Evolutionary conservation across 1,140 invertebrate species (phyloP), one percentile per base, ranked within the genome.

Genomic region (Gonatopus flavifemur): DNA sequence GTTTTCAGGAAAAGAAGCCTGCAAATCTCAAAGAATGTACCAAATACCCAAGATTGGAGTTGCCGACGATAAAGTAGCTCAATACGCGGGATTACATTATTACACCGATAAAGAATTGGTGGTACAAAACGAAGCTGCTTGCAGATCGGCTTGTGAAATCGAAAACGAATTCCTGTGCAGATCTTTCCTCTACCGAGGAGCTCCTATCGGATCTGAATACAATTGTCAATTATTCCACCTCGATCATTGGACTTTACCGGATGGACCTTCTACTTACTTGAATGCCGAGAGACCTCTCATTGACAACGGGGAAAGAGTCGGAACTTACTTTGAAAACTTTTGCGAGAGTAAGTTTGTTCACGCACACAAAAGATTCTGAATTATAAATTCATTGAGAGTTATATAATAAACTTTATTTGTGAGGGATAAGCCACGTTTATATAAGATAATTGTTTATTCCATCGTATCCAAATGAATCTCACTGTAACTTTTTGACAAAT

Each of bases 101-200:
- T 96, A 96, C 76, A 89, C 89, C 1, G 94, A 96, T 74, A 96
- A 96, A 78, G 93, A 95, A 69, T 70, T 96, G 15, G 72, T 86
- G 74, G 89, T 91, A 24, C 89, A 87, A 36, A 90, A 85, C 20
- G 88, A 93, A 64, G 83, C 87, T 0, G 91, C 89, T 3, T 96
- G 94, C 67, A 83, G 87, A 43, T 76, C 93, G 31, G 92, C 93
- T 28, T 96, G 94, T 72, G 91, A 94, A 70, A 88, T 93, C 36
- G 94, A 96, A 74, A 89, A 89, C 49, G 93, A 96, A 75, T 96
- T 96, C 77, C 82, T 96, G 1, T 96, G 93, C 74, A 83, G 93
- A 35, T 96, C 93, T 0, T 94, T 88, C 79, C 77, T 96, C 25
- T 96, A 90, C 74, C 83, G 89, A 32, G 89, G 89, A 1, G 80